Base-by-base conservation (phyloP, 30 jellyfish, hydroid and myxozoan species). In the Hydractinia symbiolongicarpus region DNA sequence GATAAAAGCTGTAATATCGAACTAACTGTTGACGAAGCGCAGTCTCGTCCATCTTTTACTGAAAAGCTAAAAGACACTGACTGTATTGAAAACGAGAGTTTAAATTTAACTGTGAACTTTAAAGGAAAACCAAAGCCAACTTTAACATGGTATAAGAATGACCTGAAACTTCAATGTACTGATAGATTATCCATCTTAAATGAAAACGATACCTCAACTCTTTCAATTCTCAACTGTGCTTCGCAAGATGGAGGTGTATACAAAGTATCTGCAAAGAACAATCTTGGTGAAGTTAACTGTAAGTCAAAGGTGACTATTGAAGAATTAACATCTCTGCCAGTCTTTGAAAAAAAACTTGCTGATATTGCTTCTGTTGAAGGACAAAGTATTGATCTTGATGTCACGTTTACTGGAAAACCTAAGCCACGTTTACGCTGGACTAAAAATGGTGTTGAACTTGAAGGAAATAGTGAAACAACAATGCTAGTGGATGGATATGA, bases 61-160 rank as follows among this genome's bases (percentile, higher is more conserved):
- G 84, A 88, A 76, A 89, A 82, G 52, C 77, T 94, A 4, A 56
- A 53, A 61, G 92, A 87, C 51, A 50, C 66, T 40, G 72, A 83
- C 2, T 71, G 66, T 10, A 73, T 57, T 52, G 95, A 83, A 70
- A 93, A 88, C 16, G 96, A 88, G 1, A 58, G 78, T 20, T 68
- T 94, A n/a, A 61, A 8, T 4, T 82, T 94, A 54, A 75, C 77
- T 30, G 99, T 86, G 13, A 76, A 61, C 51, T 67, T 81, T 57
- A 82, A 73, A 60, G 99, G 95, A 49, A 94, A 88, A 55, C 99
- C 99, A 8, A 68, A 50, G 19, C 96, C 99, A 15, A 75, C 79
- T 10, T 86, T 88, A 20, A 74, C 90, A 21, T 94, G 99, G 99
- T 94, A 40, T 77, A 84, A 61, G 79, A 84, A 88, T 81, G 96